phyloP scores from a whole-genome alignment of 2,113 vertebrate genomes.

The Leptocoma aspasia region DNA sequence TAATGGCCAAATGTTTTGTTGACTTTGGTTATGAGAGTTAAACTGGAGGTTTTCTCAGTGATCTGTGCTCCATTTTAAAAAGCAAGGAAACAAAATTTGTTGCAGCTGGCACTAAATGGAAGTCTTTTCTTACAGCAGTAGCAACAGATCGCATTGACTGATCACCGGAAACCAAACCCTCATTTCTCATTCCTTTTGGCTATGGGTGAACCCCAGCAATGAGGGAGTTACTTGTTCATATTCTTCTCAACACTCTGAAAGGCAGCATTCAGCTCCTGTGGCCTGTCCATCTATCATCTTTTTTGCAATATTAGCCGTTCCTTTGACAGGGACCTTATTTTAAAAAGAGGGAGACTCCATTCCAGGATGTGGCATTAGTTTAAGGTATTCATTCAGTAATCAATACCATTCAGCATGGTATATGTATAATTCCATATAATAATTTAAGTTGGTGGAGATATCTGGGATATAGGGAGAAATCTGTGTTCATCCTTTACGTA shows the following conservation, averaged over 20 bases:
- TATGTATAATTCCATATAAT: background rate
- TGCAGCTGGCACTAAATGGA: background rate
- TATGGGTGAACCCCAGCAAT: background rate
- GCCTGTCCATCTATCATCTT: background rate
- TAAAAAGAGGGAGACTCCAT: background rate
- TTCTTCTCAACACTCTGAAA: background rate
- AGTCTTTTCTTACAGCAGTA: background rate
- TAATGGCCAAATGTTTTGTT: background rate
- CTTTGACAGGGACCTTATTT: background rate
- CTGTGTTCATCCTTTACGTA: constrained; percentile 24
- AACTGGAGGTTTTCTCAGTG: background rate
- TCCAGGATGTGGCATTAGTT: background rate
- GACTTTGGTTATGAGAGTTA: background rate
- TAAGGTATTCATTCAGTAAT: background rate
- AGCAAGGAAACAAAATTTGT: background rate
- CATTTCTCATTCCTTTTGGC: constrained; percentile 15
- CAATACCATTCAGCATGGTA: background rate
- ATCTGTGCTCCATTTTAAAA: background rate
- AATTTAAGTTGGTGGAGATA: background rate
- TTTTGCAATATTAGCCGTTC: background rate
- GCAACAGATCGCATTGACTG: background rate
- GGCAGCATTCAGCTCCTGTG: background rate
- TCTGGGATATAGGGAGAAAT: background rate
- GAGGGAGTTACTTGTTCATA: background rate
- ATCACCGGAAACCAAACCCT: background rate